phyloP scores from a whole-genome alignment of 2,113 vertebrate species.

The Dipodomys ordii region DNA sequence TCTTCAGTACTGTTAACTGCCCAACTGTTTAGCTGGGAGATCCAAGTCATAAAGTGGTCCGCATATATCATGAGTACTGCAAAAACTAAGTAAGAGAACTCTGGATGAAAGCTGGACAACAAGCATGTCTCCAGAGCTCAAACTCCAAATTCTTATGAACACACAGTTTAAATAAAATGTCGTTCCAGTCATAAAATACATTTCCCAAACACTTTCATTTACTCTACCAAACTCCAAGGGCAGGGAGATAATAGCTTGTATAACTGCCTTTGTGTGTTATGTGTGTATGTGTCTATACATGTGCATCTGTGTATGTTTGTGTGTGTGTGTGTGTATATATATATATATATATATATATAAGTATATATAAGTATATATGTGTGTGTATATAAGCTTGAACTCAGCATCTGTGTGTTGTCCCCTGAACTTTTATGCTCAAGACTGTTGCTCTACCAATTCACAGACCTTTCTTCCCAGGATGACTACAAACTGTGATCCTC shows the following conservation, averaged over 20 bases:
- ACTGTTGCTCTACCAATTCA: too few relatives aligned
- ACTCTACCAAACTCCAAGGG: not conserved
- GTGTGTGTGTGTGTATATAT: not conserved
- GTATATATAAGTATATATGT: too few relatives aligned
- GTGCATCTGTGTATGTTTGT: not conserved
- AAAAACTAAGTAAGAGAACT: not conserved
- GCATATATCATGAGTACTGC: not conserved
- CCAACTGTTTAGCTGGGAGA: too few relatives aligned
- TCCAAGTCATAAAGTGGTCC: not conserved
- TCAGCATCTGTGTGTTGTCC: too few relatives aligned
- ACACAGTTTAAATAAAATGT: not conserved
- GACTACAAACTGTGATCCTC: too few relatives aligned
- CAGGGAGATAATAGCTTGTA: not conserved
- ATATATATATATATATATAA: too few relatives aligned
- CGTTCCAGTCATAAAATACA: not conserved
- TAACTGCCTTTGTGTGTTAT: not conserved
- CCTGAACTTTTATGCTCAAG: too few relatives aligned
- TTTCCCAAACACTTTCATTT: not conserved
- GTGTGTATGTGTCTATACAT: too few relatives aligned
- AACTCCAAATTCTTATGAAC: not conserved
- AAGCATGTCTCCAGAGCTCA: not conserved
- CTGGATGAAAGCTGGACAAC: too few relatives aligned
- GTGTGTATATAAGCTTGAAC: too few relatives aligned
- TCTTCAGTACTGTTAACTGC: not conserved
- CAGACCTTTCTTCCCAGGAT: too few relatives aligned